A percentile compares a stretch with the other conserved stretches of the same genome.
These are phyloP conservation scores for Ophion ellenae DNA, from an alignment of 2,888 invertebrate genomes.

Conservation along the genomic window DNA sequence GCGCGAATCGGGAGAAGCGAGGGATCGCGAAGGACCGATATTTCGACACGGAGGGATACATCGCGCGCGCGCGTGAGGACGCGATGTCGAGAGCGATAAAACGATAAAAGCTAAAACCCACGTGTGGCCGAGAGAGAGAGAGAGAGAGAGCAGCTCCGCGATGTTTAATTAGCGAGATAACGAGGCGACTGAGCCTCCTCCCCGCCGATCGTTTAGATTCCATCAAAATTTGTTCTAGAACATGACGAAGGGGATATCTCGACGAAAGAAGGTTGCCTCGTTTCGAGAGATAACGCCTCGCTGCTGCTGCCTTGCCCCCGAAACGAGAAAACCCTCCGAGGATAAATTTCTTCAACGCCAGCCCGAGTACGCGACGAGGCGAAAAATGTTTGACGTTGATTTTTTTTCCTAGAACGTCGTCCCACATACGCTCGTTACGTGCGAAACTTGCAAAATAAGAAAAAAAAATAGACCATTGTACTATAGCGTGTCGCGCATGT, in stretches of 20 bases:
- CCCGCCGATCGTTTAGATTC: not conserved
- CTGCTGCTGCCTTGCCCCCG: too few species aligned
- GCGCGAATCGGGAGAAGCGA: not conserved
- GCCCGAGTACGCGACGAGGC: too few species aligned
- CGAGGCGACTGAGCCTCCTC: not conserved
- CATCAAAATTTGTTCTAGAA: not conserved
- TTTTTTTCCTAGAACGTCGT: too few species aligned
- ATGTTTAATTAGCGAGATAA: conserved; percentile 53
- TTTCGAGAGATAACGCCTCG: too few species aligned
- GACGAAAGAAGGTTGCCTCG: too few species aligned
- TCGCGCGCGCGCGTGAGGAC: too few species aligned
- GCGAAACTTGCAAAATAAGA: not conserved
- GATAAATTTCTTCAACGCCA: too few species aligned
- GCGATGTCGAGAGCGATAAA: conserved; percentile 68
- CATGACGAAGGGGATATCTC: not conserved
- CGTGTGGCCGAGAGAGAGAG: conserved; percentile 15
- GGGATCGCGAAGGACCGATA: too few species aligned
- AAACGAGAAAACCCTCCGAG: too few species aligned
- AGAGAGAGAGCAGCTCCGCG: not conserved
- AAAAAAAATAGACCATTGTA: conserved; percentile 53
- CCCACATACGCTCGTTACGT: not conserved
- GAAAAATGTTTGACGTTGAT: too few species aligned
- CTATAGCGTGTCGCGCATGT: conserved; percentile 32
- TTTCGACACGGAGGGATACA: too few species aligned
- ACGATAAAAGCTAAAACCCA: conserved; percentile 53